Conservation (phyloP, 2,888 invertebrate species). For the Hypsopygia costalis region DNA sequence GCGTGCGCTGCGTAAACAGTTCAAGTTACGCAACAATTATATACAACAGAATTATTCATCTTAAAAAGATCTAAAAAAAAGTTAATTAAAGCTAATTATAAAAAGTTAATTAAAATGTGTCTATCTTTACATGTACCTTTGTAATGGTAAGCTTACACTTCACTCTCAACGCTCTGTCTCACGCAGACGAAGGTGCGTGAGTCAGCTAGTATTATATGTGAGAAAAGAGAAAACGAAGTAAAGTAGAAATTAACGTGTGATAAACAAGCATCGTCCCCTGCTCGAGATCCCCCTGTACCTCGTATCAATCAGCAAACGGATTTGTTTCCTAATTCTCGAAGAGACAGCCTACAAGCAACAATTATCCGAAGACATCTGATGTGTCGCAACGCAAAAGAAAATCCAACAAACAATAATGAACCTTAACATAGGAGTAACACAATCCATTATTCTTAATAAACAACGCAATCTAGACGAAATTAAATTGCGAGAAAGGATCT, state of each 20-base stretch:
- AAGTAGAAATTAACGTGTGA: conserved; percentile 60
- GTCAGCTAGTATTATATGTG: not conserved
- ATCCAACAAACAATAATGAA: conserved; percentile 28
- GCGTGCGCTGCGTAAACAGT: too few relatives aligned
- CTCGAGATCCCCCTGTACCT: conserved; percentile 33
- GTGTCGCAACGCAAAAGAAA: conserved; percentile 18
- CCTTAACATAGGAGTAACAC: conserved; percentile 34
- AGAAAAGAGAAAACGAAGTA: conserved; percentile 39
- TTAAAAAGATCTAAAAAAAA: too few relatives aligned
- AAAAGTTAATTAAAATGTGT: too few relatives aligned
- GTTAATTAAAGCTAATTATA: too few relatives aligned
- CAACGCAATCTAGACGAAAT: conserved; percentile 32
- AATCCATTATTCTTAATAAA: conserved; percentile 28
- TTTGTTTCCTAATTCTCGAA: conserved; percentile 72
- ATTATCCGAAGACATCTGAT: conserved; percentile 64
- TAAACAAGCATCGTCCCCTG: conserved; percentile 34
- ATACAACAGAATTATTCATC: too few relatives aligned
- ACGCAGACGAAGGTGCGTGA: too few relatives aligned
- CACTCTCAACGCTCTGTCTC: too few relatives aligned
- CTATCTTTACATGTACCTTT: too few relatives aligned
- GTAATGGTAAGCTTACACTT: too few relatives aligned
- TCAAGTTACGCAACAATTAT: too few relatives aligned
- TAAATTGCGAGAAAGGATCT: conserved; percentile 34
- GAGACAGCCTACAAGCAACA: conserved; percentile 76
- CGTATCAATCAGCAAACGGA: conserved; percentile 73